These are phyloP conservation scores for Mayetiola destructor DNA, from an alignment of 2,888 invertebrate genomes.

Conservation along the genomic window DNA sequence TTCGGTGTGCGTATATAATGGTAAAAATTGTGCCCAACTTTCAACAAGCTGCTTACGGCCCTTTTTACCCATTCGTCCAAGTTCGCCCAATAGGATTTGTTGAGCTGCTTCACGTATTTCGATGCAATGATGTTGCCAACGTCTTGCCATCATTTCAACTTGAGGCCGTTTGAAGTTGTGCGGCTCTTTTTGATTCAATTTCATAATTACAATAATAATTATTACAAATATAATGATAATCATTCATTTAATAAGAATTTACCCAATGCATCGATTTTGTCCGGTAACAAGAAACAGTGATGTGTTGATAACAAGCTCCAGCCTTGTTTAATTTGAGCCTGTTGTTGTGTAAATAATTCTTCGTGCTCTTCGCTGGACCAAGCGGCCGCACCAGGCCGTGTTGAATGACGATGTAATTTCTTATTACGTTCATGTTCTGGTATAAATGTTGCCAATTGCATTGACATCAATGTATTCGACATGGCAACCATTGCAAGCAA, in stretches of 20 bases:
- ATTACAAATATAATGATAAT: no score
- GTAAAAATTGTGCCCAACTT: conserved; percentile 90
- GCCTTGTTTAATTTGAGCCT: conserved; percentile 88
- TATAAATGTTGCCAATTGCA: conserved; percentile 89
- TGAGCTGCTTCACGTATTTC: conserved; percentile 96
- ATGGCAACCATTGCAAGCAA: conserved; percentile 85
- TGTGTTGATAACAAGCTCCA: conserved; percentile 93
- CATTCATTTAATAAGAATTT: no score
- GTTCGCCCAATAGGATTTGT: conserved; percentile 82
- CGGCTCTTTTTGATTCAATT: no score
- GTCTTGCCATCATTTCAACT: conserved; percentile 90
- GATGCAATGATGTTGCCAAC: conserved; percentile 98
- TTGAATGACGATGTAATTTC: conserved; percentile 50
- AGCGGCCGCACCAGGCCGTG: conserved; percentile 43
- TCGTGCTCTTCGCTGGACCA: conserved; percentile 69
- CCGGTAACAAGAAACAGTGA: conserved; percentile 90
- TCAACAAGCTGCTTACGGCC: conserved; percentile 88
- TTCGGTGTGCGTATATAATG: conserved; percentile 68
- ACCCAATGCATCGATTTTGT: conserved; percentile 56
- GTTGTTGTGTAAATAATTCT: conserved; percentile 70
- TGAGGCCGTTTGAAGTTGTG: conserved; percentile 84
- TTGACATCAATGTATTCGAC: conserved; percentile 94
- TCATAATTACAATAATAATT: no score
- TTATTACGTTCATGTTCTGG: conserved; percentile 72
- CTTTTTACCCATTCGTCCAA: conserved; percentile 55